A percentile compares a stretch with the other conserved stretches of the same genome.
Conservation (phyloP, 2,888 invertebrate species). For the Drosophila paranaensis region DNA sequence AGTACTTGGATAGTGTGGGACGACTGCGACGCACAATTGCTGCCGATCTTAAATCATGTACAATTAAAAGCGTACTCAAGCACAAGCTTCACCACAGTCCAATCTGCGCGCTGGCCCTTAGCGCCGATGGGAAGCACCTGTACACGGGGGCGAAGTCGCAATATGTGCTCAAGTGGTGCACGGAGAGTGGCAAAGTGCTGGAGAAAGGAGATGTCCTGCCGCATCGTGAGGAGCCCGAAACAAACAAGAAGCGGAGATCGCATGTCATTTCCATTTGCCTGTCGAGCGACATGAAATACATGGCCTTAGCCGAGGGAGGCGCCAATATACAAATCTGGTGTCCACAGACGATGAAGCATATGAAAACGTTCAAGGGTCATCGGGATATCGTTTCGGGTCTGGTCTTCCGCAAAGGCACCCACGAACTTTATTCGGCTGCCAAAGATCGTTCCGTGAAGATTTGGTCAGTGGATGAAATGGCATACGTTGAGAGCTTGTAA, state of each 20-base stretch:
- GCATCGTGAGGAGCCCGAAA: conserved; percentile 84
- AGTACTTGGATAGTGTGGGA: conserved; percentile 94
- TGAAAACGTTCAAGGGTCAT: conserved; percentile 93
- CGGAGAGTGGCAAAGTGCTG: conserved; percentile 88
- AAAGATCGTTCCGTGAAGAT: conserved; percentile 94
- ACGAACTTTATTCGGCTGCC: conserved; percentile 92
- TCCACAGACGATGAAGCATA: conserved; percentile 89
- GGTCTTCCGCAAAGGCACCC: conserved; percentile 93
- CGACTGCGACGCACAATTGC: conserved; percentile 91
- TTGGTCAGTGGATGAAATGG: conserved; percentile 98
- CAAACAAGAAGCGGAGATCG: conserved; percentile 78
- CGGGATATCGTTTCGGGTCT: conserved; percentile 90
- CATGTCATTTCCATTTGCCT: conserved; percentile 89
- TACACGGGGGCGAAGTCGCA: conserved; percentile 96
- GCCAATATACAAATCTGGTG: conserved; percentile 93
- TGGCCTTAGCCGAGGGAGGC: conserved; percentile 90
- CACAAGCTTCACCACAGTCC: conserved; percentile 92
- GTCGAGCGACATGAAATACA: conserved; percentile 92
- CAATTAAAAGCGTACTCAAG: conserved; percentile 86
- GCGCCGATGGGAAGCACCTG: conserved; percentile 89
- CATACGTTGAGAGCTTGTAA: conserved; percentile 96
- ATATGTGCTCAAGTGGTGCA: conserved; percentile 93
- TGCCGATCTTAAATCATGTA: conserved; percentile 86
- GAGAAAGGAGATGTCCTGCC: conserved; percentile 85
- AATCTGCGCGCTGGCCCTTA: conserved; percentile 92